Evolutionary conservation across 2,797 vertebrate genomes (phyloP), one percentile per base, ranked within the genome.

Genomic region (Enteromius argenteus): DNA sequence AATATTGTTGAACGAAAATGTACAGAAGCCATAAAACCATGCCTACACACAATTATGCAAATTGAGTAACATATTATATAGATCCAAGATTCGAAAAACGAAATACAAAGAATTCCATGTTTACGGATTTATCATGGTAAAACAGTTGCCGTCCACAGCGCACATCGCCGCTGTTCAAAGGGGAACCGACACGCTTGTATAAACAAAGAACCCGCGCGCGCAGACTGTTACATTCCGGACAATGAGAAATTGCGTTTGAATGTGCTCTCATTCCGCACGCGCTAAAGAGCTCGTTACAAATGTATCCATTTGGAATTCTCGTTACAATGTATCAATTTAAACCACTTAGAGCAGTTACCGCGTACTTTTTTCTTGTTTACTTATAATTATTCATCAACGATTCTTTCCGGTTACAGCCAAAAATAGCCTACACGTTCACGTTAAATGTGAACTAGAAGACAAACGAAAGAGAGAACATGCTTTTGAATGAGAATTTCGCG

Each of bases 121-220:
- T 44, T 44, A 27, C 27, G 11, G 37, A 42, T 73, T 73, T 56
- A 80, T 44, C 56, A 6, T 3, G 42, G 23, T 49, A 64, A 79
- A 49, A 32, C 78, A 27, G 32, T 37, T 76, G 32, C 17, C 4
- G 62, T 49, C 68, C 56, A 49, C 68, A 39, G 60, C 64, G 23
- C 58, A 19, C 62, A 35, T 60, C 19, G 74, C 44, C 76, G 30
- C 37, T 35, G 83, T 64, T 83, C 60, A 17, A 80, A 17, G 87
- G 53, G 86, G 90, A 93, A 91, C 90, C 90, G 89, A 91, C 87
- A 88, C 85, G 89, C 91, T 71, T 72, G 91, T 83, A 93, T 93
- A 94, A 95, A 95, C 94, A 95, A 95, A 95, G 94, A 94, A 91
- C 91, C 90, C 93, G 93, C 93, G 94, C 92, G 93, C 93, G 93